Evolutionary conservation across 2,797 vertebrate species (phyloP).

Genomic region (Muraenolepis orangiensis): DNA sequence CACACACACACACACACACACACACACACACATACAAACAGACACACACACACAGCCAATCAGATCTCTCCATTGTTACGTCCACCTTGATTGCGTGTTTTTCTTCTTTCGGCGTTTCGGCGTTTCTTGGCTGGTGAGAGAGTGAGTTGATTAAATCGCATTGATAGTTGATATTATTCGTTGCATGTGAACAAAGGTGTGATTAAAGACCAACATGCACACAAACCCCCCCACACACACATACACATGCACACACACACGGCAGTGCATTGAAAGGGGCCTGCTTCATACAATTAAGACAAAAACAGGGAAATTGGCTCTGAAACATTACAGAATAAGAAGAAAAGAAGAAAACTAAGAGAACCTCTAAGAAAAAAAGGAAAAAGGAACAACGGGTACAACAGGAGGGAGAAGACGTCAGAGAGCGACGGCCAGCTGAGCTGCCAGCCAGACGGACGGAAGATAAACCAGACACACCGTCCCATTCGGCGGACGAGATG

Average conservation of each 20-base stretch:
- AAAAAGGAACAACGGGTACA: neutral
- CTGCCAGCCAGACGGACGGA: neutral
- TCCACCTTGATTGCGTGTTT: neutral
- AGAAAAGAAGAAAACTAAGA: neutral
- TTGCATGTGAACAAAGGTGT: neutral
- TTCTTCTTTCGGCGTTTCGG: neutral
- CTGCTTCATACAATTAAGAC: neutral
- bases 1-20: neutral
- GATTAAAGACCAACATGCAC: neutral
- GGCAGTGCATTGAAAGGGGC: neutral
- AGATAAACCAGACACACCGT: neutral
- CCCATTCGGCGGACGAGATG: too few relatives aligned
- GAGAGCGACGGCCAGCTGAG: neutral
- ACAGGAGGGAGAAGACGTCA: neutral
- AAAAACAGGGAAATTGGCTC: neutral
- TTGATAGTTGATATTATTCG: neutral
- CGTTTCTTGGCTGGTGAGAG: neutral
- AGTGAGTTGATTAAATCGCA: neutral
- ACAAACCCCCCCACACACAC: neutral
- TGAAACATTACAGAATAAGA: neutral
- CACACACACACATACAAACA: neutral
- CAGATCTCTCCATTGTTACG: neutral
- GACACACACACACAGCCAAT: neutral
- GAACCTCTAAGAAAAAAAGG: neutral
- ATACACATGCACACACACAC: neutral